Evolutionary conservation across 2,113 vertebrate genomes (phyloP).

Genomic region (human): DNA sequence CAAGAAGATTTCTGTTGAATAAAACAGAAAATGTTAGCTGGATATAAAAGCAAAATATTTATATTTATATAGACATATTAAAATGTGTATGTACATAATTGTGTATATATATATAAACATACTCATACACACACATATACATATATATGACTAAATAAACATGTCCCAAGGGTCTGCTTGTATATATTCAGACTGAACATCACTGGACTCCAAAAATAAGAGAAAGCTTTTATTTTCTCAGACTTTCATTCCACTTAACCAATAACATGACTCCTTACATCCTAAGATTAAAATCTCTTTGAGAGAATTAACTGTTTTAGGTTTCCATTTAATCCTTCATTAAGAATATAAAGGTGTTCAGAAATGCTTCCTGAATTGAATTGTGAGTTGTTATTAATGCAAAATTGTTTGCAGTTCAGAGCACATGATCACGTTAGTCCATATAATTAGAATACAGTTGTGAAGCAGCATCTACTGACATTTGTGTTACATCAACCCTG

Average conservation of each 20-base stretch:
- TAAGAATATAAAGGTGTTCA: background rate
- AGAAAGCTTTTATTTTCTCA: background rate
- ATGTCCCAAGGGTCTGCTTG: background rate
- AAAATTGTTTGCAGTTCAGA: background rate
- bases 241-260: background rate
- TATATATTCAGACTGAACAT: background rate
- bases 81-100: background rate
- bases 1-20: slow-evolving; percentile 89
- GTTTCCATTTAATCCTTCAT: background rate
- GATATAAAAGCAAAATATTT: background rate
- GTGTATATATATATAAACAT: background rate
- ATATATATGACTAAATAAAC: background rate
- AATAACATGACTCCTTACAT: background rate
- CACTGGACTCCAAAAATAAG: background rate
- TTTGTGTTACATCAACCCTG: background rate
- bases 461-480: background rate
- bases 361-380: background rate
- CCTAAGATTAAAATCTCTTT: background rate
- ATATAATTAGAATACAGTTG: background rate
- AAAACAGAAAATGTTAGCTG: slow-evolving; percentile 57
- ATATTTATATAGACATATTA: background rate
- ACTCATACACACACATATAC: too few species aligned
- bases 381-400: background rate
- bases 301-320: background rate
- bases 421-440: background rate